phyloP scores from a whole-genome alignment of 2,888 invertebrate genomes.

The Spatulosminthurus flaviceps region DNA sequence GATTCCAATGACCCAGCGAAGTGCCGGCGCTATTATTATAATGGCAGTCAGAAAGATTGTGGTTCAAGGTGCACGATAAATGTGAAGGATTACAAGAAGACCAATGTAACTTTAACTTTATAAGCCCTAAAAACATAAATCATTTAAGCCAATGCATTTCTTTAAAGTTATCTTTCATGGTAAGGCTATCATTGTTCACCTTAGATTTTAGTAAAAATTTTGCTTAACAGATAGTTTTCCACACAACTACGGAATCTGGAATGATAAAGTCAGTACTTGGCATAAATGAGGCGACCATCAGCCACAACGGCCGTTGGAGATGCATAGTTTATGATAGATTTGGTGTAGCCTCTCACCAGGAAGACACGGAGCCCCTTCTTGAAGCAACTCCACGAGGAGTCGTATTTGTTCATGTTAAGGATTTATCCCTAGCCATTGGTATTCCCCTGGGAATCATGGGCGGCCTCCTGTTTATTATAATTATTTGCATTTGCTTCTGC shows the following conservation, averaged over 20 bases:
- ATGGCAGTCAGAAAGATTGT: not conserved
- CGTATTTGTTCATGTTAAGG: constrained; percentile 10
- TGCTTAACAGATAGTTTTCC: no score
- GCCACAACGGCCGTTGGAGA: constrained; percentile 23
- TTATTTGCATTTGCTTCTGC: constrained; percentile 3
- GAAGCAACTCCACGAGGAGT: constrained; percentile 1
- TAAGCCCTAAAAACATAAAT: no score
- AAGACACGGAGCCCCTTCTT: not conserved
- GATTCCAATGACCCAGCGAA: not conserved
- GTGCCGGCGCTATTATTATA: constrained; percentile 19
- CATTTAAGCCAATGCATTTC: no score
- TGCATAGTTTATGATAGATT: constrained; percentile 38
- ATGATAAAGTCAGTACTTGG: not conserved
- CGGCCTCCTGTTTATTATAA: not conserved
- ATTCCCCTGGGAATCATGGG: not conserved
- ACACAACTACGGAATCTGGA: no score
- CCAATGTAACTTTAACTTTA: no score
- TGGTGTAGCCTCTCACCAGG: constrained; percentile 22
- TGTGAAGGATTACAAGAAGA: no score
- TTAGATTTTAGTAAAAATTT: no score
- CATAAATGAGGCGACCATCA: not conserved
- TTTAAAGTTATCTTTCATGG: no score
- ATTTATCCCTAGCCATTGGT: not conserved
- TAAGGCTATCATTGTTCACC: no score
- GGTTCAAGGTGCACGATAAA: no score